Percentiles rank a stretch among this genome's conserved stretches.
These are phyloP conservation scores for Cantharis rufa DNA, from an alignment of 2,888 invertebrate genomes.

Conservation along the genomic window DNA sequence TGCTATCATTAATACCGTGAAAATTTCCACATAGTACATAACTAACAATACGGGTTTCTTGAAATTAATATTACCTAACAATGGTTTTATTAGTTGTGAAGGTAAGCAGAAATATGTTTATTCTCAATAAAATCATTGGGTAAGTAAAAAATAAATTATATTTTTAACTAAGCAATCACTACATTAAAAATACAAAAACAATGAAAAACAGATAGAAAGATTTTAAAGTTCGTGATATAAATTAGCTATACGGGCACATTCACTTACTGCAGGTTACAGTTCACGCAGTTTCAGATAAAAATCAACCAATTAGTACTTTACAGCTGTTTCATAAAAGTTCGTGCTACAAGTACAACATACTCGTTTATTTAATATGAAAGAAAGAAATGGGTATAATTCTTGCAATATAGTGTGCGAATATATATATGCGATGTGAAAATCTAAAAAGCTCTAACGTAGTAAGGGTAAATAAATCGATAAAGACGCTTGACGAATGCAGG, in stretches of 20 bases:
- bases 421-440: constrained; percentile 9
- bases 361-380: not conserved
- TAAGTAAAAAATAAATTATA: not conserved
- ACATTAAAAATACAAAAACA: constrained; percentile 35
- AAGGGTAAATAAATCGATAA: constrained; percentile 48
- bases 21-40: not conserved
- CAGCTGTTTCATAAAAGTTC: constrained; percentile 40
- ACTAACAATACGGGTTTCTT: not conserved
- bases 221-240: constrained; percentile 47
- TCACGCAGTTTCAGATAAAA: constrained; percentile 52
- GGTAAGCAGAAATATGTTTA: not conserved
- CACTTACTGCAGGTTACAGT: constrained; percentile 49
- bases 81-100: not conserved
- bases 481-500: constrained; percentile 39
- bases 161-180: not conserved
- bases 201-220: constrained; percentile 43
- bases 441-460: constrained; percentile 25
- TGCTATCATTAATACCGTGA: not conserved
- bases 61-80: not conserved
- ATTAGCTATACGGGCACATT: constrained; percentile 43
- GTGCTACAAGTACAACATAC: not conserved
- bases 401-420: not conserved
- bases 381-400: constrained; percentile 3
- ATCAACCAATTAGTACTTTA: constrained; percentile 54
- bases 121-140: not conserved